Conservation (phyloP, 2,888 invertebrate species). For the Vanessa cardui region DNA sequence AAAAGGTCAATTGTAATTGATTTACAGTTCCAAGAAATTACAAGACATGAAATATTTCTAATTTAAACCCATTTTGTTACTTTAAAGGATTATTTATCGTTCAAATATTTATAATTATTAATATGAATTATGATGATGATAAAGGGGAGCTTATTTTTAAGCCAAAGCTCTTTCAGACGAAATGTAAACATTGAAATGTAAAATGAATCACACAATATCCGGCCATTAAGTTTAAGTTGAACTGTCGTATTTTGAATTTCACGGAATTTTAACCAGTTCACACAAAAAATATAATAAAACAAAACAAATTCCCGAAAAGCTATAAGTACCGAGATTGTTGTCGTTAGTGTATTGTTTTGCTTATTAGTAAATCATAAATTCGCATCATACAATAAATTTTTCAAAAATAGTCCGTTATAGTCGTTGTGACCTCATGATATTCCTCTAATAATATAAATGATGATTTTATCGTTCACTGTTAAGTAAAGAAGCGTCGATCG, state of each 20-base stretch:
- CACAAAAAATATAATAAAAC: not conserved
- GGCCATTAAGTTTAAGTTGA: constrained; percentile 57
- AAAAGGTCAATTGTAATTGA: not conserved
- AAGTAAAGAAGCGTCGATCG: constrained; percentile 46
- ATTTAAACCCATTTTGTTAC: not conserved
- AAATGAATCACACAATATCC: constrained; percentile 65
- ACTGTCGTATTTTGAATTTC: constrained; percentile 56
- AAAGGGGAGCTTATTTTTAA: constrained; percentile 6
- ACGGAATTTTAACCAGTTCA: constrained; percentile 47
- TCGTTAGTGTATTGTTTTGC: no score
- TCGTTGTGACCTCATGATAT: not conserved
- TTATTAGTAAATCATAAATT: no score
- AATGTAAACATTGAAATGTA: constrained; percentile 52
- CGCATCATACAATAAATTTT: no score
- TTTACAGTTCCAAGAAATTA: not conserved
- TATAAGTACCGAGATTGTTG: no score
- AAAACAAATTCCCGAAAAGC: no score
- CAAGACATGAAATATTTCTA: not conserved
- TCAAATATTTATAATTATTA: not conserved
- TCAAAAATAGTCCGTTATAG: not conserved
- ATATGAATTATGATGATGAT: not conserved
- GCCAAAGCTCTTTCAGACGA: constrained; percentile 38
- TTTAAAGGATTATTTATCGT: not conserved
- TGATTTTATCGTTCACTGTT: constrained; percentile 52
- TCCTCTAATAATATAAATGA: not conserved